A percentile compares a stretch with the other conserved stretches of the same genome.
These are phyloP conservation scores for Acropternis orthonyx DNA, from an alignment of 2,797 vertebrate species.

Conservation along the genomic window DNA sequence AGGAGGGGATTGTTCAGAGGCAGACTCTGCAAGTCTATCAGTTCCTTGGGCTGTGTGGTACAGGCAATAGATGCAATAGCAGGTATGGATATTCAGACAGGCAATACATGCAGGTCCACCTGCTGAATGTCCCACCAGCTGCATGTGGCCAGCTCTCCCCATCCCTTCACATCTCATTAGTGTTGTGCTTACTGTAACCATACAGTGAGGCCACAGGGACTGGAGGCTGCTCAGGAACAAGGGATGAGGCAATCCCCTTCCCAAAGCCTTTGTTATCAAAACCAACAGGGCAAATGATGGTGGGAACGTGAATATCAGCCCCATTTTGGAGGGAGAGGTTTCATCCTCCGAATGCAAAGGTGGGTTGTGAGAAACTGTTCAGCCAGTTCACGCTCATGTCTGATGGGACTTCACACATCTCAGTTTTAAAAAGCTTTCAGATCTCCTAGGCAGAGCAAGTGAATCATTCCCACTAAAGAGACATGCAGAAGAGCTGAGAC, in stretches of 20 bases:
- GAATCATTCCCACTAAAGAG: background rate
- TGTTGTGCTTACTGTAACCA: background rate
- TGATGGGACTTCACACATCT: background rate
- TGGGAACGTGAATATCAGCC: background rate
- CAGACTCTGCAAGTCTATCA: background rate
- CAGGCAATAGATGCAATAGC: background rate
- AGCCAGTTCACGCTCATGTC: background rate
- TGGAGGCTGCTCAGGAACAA: accelerated
- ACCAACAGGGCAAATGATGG: background rate
- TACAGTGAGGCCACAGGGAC: background rate
- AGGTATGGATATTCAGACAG: background rate
- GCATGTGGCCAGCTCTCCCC: background rate
- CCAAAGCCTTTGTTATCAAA: background rate
- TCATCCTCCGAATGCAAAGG: background rate
- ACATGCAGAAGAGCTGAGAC: background rate
- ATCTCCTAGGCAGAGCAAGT: background rate
- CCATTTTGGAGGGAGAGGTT: background rate
- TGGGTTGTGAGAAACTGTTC: background rate
- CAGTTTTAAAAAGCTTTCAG: background rate
- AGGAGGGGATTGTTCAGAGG: background rate
- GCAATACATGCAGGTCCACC: accelerated
- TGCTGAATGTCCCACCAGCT: background rate
- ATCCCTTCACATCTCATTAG: background rate
- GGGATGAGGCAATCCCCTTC: background rate
- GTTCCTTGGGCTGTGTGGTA: background rate